These are phyloP conservation scores for Euwallacea fornicatus DNA, from an alignment of 1,140 invertebrate species.

Conservation along the genomic window DNA sequence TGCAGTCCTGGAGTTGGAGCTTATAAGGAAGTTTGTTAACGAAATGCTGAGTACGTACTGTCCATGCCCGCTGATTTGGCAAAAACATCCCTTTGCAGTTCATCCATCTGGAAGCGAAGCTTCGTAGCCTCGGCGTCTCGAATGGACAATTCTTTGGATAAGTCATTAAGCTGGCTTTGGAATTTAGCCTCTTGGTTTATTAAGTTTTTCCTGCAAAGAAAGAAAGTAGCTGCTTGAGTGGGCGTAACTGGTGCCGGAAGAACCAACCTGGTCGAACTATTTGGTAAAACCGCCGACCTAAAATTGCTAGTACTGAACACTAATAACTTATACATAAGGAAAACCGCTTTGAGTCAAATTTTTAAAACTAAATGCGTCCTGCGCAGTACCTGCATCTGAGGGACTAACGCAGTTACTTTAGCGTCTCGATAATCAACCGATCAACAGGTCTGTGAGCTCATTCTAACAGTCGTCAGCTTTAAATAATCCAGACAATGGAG, in stretches of 20 bases:
- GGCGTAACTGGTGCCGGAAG: background rate
- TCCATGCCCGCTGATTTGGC: conserved; percentile 61
- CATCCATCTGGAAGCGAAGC: conserved; percentile 58
- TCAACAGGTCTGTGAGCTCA: too few species aligned
- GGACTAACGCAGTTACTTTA: too few species aligned
- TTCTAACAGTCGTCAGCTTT: too few species aligned
- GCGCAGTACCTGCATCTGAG: too few species aligned
- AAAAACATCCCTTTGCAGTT: conserved; percentile 58
- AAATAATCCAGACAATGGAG: too few species aligned
- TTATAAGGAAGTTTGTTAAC: conserved; percentile 12
- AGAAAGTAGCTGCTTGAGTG: background rate
- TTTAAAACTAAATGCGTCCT: too few species aligned
- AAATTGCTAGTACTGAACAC: conserved; percentile 11
- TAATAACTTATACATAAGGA: conserved; percentile 23
- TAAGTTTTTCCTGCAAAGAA: conserved; percentile 56
- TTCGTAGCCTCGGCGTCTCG: conserved; percentile 58
- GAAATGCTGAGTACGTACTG: conserved; percentile 52
- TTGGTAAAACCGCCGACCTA: background rate
- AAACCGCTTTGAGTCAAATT: too few species aligned
- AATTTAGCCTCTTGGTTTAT: conserved; percentile 59
- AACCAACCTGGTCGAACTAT: background rate
- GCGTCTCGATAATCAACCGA: too few species aligned
- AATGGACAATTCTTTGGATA: conserved; percentile 55
- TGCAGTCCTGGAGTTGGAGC: conserved; percentile 56
- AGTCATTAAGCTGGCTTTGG: conserved; percentile 57